A percentile compares a stretch with the other conserved stretches of the same genome.
These are phyloP conservation scores for Papilio polyxenes DNA, from an alignment of 1,140 invertebrate species.

Conservation along the genomic window DNA sequence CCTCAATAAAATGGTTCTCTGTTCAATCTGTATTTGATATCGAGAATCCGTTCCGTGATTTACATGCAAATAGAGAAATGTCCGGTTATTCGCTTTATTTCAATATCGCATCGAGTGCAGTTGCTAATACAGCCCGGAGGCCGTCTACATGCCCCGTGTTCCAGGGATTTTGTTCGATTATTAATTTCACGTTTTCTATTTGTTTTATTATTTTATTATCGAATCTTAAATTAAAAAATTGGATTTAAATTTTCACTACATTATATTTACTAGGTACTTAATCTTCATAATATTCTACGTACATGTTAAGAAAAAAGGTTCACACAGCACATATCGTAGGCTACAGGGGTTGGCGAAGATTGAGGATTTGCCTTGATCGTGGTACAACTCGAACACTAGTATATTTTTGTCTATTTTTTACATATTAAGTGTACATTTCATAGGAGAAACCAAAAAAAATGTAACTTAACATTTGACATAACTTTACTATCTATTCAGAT, in stretches of 20 bases:
- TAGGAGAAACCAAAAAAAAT: background rate
- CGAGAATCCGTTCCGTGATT: slow-evolving; percentile 30
- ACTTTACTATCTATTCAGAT: slow-evolving; percentile 25
- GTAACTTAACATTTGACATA: background rate
- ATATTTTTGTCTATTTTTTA: too few relatives aligned
- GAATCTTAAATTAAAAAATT: background rate
- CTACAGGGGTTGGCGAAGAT: too few relatives aligned
- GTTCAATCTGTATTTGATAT: slow-evolving; percentile 38
- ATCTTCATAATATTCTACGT: too few relatives aligned
- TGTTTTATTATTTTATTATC: background rate
- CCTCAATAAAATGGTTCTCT: slow-evolving; percentile 1
- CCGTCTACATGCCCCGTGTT: background rate
- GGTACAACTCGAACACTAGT: background rate
- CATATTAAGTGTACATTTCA: too few relatives aligned
- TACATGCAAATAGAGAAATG: slow-evolving; percentile 34
- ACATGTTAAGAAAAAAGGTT: too few relatives aligned
- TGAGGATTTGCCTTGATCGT: too few relatives aligned
- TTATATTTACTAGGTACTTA: too few relatives aligned
- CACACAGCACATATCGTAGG: too few relatives aligned
- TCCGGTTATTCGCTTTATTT: slow-evolving; percentile 30
- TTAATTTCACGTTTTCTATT: background rate
- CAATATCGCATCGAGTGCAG: slow-evolving; percentile 28
- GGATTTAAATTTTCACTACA: background rate
- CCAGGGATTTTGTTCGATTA: background rate
- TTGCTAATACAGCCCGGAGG: slow-evolving; percentile 17